Evolutionary conservation across 2,888 invertebrate species (phyloP).

Genomic region (Nomada lathburiana): DNA sequence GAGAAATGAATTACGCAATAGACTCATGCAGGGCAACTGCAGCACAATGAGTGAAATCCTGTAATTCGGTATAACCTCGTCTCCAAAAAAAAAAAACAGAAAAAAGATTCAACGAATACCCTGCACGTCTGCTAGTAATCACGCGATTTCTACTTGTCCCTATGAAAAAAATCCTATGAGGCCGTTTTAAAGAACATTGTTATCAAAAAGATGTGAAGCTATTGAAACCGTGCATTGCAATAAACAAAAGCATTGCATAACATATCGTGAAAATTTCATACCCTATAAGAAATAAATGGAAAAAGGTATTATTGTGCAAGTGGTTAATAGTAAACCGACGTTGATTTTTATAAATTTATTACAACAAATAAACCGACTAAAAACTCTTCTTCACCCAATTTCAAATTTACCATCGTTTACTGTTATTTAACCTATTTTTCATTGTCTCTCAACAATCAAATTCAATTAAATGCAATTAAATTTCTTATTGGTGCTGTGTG

Average conservation of each 20-base stretch:
- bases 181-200: neutral
- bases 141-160: neutral
- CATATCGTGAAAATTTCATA: too few relatives aligned
- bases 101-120: neutral
- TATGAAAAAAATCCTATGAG: neutral
- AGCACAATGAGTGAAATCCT: constrained; percentile 18
- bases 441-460: too few relatives aligned
- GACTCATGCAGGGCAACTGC: constrained; percentile 43
- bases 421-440: too few relatives aligned
- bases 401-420: too few relatives aligned
- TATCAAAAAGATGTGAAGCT: neutral
- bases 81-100: neutral
- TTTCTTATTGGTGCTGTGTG: too few relatives aligned
- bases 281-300: too few relatives aligned
- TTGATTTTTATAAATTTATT: too few relatives aligned
- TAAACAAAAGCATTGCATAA: neutral
- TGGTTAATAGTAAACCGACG: too few relatives aligned
- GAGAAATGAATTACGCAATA: constrained; percentile 48
- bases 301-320: too few relatives aligned
- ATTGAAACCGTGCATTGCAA: neutral
- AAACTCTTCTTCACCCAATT: too few relatives aligned
- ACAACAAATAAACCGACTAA: too few relatives aligned
- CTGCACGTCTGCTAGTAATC: neutral
- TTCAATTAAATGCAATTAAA: too few relatives aligned
- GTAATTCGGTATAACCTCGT: neutral